These are phyloP conservation scores for Macropodus opercularis DNA, from an alignment of 2,797 vertebrate species.

Conservation along the genomic window DNA sequence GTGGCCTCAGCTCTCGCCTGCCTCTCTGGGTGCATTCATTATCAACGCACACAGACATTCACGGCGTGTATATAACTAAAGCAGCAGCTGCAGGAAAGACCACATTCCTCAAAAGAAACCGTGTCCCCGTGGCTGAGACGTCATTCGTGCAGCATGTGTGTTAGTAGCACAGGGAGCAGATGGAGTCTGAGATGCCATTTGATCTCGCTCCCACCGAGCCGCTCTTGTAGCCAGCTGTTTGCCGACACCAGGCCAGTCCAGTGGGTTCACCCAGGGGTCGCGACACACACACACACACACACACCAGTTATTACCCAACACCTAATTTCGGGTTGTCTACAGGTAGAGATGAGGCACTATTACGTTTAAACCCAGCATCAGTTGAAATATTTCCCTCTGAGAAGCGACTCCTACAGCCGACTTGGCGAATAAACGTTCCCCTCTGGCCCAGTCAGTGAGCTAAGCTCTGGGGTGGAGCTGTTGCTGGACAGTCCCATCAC, in stretches of 20 bases:
- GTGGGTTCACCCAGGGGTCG: conserved; percentile 38
- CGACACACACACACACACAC: conserved; percentile 2
- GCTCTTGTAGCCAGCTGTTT: conserved; percentile 34
- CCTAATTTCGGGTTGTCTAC: not conserved
- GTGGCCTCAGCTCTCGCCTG: conserved; percentile 59
- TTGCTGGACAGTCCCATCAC: conserved; percentile 34
- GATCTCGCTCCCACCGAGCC: conserved; percentile 35
- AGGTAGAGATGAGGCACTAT: not conserved
- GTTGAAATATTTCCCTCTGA: not conserved
- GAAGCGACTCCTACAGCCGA: not conserved
- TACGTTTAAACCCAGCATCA: too few relatives aligned
- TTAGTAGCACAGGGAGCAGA: conserved; percentile 38
- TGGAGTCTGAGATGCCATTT: conserved; percentile 37
- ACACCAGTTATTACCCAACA: not conserved
- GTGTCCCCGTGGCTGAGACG: too few relatives aligned
- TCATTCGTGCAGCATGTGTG: conserved; percentile 15
- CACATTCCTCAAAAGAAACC: conserved; percentile 51
- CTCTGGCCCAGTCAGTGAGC: conserved; percentile 2
- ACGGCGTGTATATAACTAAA: conserved; percentile 35
- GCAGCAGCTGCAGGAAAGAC: conserved; percentile 61
- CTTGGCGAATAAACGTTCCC: not conserved
- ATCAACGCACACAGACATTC: conserved; percentile 16
- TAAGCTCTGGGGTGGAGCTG: conserved; percentile 2
- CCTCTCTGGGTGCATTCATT: conserved; percentile 37
- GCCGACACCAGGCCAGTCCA: conserved; percentile 10